Conservation (phyloP, 1,140 invertebrate genomes). For the Lucilia sericata region DNA sequence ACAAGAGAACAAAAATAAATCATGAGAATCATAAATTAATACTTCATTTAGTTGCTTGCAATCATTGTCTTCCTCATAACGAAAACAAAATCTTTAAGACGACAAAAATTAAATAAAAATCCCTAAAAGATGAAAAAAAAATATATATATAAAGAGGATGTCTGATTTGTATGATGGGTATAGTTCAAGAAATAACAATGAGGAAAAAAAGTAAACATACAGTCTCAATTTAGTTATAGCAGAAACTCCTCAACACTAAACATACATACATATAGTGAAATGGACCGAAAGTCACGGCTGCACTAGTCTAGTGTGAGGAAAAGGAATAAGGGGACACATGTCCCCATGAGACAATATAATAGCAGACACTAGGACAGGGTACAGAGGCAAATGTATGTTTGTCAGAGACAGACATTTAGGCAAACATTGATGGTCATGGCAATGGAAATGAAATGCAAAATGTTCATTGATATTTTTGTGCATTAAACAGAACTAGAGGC, state of each 20-base stretch:
- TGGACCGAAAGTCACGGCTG: background rate
- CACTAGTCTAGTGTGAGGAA: background rate
- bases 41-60: background rate
- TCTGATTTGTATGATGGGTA: background rate
- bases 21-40: constrained; percentile 24
- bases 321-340: background rate
- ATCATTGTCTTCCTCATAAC: background rate
- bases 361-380: too few relatives aligned
- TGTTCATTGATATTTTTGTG: constrained; percentile 8
- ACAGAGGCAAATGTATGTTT: too few relatives aligned
- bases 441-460: constrained; percentile 7
- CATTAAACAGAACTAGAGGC: background rate
- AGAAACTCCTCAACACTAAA: background rate
- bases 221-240: too few relatives aligned
- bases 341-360: too few relatives aligned
- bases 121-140: too few relatives aligned
- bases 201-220: too few relatives aligned
- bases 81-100: background rate
- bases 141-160: background rate
- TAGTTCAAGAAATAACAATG: background rate
- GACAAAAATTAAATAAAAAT: background rate
- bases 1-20: background rate
- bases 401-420: background rate
- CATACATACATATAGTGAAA: background rate
- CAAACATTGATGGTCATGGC: background rate